Evolutionary conservation across 2,797 vertebrate genomes (phyloP), one percentile per base, ranked within the genome.

Genomic region (Eulemur rubriventer): DNA sequence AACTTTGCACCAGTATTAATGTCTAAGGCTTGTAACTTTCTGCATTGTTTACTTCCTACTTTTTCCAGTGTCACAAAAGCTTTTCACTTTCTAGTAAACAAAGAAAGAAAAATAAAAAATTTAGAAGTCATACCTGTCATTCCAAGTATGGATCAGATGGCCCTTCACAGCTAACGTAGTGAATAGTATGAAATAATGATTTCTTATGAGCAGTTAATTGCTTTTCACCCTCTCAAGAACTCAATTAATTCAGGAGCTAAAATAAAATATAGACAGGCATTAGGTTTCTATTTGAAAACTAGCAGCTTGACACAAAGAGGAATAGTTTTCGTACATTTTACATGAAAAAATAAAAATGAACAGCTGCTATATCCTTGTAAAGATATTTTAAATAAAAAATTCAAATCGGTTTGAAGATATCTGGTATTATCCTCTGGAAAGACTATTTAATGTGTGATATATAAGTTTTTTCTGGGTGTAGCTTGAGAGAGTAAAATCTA

Each of bases 91-190:
- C 28, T 82, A 86, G 43, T 89, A 86, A 59, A 55, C 52, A 91
- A 87, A 94, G 41, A 33, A 85, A 88, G 38, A 86, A 93, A 89
- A 97, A 65, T 59, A 75, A 91, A 94, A 80, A 81, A 67, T 63
- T 85, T 80, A 92, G 38, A 81, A 93, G 24, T 55, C 20, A 48
- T 35, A 88, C 18, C 24, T 94, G n/a, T 63, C 14, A 82, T 26
- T n/a, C 84, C 48, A 80, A 67, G 55, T 26, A n/a, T 33, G 61
- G 72, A 78, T 90, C 76, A 85, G 61, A 65, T 72, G 94, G 41
- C 10, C 61, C 9, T 87, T 92, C 38, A 76, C 10, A 63, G 38
- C 46, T 65, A 41, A 63, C 84, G 55, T 52, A 78, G 65, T 41
- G 28, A 94, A 70, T n/a, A 52, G 35, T 16, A 59, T 87, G 48